phyloP scores from a whole-genome alignment of 2,888 invertebrate genomes.

The Hyposoter didymator region DNA sequence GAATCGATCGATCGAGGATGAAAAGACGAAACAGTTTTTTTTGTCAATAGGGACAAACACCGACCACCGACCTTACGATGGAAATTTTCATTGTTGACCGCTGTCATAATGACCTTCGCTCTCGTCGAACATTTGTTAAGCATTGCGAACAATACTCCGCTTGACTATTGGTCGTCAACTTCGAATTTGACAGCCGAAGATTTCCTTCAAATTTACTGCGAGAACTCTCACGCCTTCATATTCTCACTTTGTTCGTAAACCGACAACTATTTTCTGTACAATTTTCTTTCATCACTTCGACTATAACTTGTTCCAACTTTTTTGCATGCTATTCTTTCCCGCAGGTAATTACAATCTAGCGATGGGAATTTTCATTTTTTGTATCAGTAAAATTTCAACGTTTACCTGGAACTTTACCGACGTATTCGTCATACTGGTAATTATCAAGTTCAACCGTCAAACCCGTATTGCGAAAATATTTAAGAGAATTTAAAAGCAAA shows the following conservation, averaged over 20 bases:
- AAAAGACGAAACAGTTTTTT: not conserved
- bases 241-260: slow-evolving; percentile 74
- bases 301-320: not conserved
- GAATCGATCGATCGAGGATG: not conserved
- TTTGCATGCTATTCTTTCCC: slow-evolving; percentile 42
- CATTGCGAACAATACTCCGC: slow-evolving; percentile 73
- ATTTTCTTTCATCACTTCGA: not conserved
- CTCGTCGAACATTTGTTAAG: slow-evolving; percentile 80
- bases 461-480: not conserved
- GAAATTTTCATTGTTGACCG: slow-evolving; percentile 76
- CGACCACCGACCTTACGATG: slow-evolving; percentile 75
- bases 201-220: slow-evolving; percentile 77
- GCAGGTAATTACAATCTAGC: slow-evolving; percentile 78
- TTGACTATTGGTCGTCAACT: slow-evolving; percentile 65
- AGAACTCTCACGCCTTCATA: slow-evolving; percentile 79
- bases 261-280: not conserved
- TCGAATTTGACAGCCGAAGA: slow-evolving; percentile 72
- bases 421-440: slow-evolving; percentile 89
- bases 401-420: slow-evolving; percentile 91
- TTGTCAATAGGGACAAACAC: slow-evolving; percentile 72
- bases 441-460: slow-evolving; percentile 76
- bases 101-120: slow-evolving; percentile 75
- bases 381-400: slow-evolving; percentile 87
- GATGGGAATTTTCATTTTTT: slow-evolving; percentile 78
- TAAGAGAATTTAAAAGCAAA: not conserved